phyloP scores from a whole-genome alignment of 2,888 invertebrate species.

The Heliconius charithonia region DNA sequence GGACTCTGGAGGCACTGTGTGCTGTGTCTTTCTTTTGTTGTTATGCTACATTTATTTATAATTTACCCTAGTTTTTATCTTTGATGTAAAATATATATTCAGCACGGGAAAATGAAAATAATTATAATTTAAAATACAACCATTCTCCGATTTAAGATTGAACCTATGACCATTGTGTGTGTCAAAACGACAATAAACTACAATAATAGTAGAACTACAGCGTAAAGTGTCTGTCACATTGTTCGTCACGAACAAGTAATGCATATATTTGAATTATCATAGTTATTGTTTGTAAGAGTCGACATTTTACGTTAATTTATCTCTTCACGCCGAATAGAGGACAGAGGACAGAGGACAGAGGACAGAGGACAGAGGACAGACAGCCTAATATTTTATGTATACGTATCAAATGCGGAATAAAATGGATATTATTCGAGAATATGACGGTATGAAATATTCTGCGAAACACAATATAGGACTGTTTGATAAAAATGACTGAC shows the following conservation, averaged over 20 bases:
- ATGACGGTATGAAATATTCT: slow-evolving; percentile 21
- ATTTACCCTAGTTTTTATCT: no score
- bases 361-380: not conserved
- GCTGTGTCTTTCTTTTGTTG: no score
- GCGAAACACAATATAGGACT: not conserved
- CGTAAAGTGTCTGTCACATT: slow-evolving; percentile 39
- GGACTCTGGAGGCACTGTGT: no score
- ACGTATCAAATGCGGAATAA: slow-evolving; percentile 31
- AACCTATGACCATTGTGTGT: no score
- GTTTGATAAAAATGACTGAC: not conserved
- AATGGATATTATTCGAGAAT: slow-evolving; percentile 25
- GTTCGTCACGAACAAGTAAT: slow-evolving; percentile 35
- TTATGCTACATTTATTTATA: no score
- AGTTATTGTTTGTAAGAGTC: slow-evolving; percentile 26
- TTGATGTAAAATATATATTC: no score
- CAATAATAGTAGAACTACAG: not conserved
- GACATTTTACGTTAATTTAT: slow-evolving; percentile 26
- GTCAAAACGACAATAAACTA: no score
- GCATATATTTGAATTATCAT: slow-evolving; percentile 38
- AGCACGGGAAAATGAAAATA: no score
- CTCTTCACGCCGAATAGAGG: slow-evolving; percentile 11
- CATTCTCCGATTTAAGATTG: no score
- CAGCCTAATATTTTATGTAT: slow-evolving; percentile 35
- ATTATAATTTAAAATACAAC: no score
- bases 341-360: not conserved